Base-by-base conservation (phyloP, 2,113 vertebrate species). In the Microcebus murinus region DNA sequence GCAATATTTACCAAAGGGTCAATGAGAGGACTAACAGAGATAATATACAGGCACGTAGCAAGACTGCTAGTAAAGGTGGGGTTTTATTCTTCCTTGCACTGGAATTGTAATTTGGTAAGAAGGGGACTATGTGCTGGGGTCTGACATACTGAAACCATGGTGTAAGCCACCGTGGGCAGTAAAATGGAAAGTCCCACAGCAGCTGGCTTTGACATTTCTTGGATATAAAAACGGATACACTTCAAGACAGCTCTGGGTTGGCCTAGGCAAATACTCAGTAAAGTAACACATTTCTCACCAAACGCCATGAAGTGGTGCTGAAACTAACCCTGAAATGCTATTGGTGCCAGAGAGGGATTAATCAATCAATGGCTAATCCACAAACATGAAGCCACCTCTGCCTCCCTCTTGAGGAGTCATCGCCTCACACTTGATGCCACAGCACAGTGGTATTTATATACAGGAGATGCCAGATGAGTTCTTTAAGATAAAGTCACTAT, bases 401-500 rank as follows among this genome's bases (percentile, higher is more conserved):
- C 52, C 48, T 39, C 45, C 21, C 10, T n/a, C 34, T 42, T 67
- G 36, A 96, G 27, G 55, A 27, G 59, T 55, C 42, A 34, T 31
- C 36, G 71, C 42, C 81, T 80, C 48, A 81, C 8, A 45, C 36
- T 1, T 34, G 85, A 55, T 95, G 73, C 57, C 52, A 86, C 4
- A 70, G 29, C 31, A 87, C 8, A 39, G 39, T 21, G 42, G 57
- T 23, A 23, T 52, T 87, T 55, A 55, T 8, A 52, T 25, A 23
- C 42, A 61, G 70, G 11, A 90, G 83, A 87, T 21, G 45, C 29
- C 67, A 92, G 63, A 48, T 29, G 71, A 93, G 79, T 67, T 96
- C 92, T 89, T 48, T 65, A 76, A 45, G 89, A 91, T 21, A 48
- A 96, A 96, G 88, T 79, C 65, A 90, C 84, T 71, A 34, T 21